Conservation (phyloP, 2,113 vertebrate genomes). For the Antechinus flavipes region DNA sequence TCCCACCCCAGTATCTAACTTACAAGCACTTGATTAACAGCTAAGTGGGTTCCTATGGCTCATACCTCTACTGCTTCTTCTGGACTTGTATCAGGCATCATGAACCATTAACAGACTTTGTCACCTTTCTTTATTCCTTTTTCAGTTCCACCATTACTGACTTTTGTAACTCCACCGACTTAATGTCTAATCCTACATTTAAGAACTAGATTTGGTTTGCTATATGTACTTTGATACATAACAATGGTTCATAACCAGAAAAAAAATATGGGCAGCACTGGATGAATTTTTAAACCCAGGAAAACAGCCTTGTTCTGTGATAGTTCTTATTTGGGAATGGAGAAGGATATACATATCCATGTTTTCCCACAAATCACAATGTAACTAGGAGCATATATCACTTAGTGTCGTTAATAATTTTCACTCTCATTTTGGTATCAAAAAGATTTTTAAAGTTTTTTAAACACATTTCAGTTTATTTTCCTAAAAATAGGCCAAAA, state of each 20-base stretch:
- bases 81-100: neutral
- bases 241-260: neutral
- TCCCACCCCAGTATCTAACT: neutral
- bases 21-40: rapidly evolving
- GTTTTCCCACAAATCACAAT: neutral
- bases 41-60: neutral
- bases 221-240: neutral
- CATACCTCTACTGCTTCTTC: neutral
- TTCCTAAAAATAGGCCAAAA: neutral
- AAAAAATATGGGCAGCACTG: neutral
- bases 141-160: neutral
- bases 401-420: neutral
- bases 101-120: neutral
- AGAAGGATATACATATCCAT: neutral
- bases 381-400: neutral
- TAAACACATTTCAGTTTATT: neutral
- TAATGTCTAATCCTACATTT: neutral
- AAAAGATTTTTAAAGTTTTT: neutral
- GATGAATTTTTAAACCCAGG: neutral
- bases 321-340: neutral
- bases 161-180: neutral
- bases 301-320: neutral
- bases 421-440: neutral
- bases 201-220: neutral
- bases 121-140: neutral